Evolutionary conservation across 2,113 vertebrate species (phyloP), one percentile per base, ranked within the genome.

Genomic region (Salvelinus namaycush): DNA sequence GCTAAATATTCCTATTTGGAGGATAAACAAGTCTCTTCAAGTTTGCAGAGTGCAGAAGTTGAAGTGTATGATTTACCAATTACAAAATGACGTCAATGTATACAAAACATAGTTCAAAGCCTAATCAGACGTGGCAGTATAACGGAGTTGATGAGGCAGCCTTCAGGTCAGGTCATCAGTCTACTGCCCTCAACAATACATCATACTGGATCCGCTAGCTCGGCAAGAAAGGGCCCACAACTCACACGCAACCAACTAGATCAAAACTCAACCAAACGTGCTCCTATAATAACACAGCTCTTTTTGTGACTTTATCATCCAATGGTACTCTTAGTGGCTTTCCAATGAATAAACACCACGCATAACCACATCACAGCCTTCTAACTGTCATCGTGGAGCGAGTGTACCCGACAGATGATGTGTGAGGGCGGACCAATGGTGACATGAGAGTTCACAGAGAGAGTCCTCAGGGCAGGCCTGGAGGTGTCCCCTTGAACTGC

Each of bases 261-360:
- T 91, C 87, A 88, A 90, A 90, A 90, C 86, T 87, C 86, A 80
- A 84, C 77, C 86, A 81, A 90, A 88, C 91, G 80, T 82, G 86
- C 86, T 91, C 90, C 81, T 86, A 89, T 90, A 86, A 92, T 91
- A 91, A 89, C 85, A 83, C 76, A 76, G 81, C 68, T 87, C 39
- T 81, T 87, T 39, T 83, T 87, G 84, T 88, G 82, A 88, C 87
- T 79, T 81, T 84, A 78, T 87, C 87, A 83, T 90, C 85, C 85
- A 87, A 81, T 87, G 89, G 87, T 88, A 88, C 90, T 92, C 90
- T 91, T 91, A 91, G 91, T 89, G 88, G 91, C 80, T 91, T 54
- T 91, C 82, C 84, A 89, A 90, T 90, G 89, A 88, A 91, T 92
- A 92, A 92, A 91, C 91, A 92, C 87, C 87, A 85, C 7, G 70